Conservation (phyloP, 2,113 vertebrate genomes). For the Catharus bicknelli region DNA sequence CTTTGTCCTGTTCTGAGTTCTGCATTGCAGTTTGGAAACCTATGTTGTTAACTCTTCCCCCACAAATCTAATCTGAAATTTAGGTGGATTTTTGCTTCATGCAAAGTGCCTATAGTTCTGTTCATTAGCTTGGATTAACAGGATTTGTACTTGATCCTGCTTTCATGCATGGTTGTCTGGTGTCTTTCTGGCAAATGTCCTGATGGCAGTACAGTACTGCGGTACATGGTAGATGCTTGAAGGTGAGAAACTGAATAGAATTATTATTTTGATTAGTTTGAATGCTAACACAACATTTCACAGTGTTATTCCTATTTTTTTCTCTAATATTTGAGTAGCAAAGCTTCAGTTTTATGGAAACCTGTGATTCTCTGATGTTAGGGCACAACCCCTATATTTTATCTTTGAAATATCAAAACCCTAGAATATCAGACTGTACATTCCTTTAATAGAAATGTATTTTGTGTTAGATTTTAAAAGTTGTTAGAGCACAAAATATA, state of each 20-base stretch:
- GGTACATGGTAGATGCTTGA: neutral
- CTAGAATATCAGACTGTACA: neutral
- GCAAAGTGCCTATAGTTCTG: neutral
- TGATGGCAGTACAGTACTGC: neutral
- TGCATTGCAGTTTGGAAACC: neutral
- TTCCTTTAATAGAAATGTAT: neutral
- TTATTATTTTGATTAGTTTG: neutral
- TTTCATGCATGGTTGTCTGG: neutral
- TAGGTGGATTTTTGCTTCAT: neutral
- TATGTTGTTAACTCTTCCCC: neutral
- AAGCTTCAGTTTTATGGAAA: neutral
- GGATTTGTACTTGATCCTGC: neutral
- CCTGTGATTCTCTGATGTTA: neutral
- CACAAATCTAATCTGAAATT: neutral
- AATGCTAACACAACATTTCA: neutral
- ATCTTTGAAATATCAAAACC: neutral
- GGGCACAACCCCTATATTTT: neutral
- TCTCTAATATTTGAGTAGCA: neutral
- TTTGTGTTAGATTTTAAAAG: neutral
- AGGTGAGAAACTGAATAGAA: neutral
- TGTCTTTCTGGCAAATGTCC: neutral
- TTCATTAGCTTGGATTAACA: neutral
- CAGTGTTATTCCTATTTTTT: neutral
- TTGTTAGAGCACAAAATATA: neutral
- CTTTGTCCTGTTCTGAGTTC: neutral